phyloP scores from a whole-genome alignment of 2,888 invertebrate species.

The Hirtodrosophila duncani region DNA sequence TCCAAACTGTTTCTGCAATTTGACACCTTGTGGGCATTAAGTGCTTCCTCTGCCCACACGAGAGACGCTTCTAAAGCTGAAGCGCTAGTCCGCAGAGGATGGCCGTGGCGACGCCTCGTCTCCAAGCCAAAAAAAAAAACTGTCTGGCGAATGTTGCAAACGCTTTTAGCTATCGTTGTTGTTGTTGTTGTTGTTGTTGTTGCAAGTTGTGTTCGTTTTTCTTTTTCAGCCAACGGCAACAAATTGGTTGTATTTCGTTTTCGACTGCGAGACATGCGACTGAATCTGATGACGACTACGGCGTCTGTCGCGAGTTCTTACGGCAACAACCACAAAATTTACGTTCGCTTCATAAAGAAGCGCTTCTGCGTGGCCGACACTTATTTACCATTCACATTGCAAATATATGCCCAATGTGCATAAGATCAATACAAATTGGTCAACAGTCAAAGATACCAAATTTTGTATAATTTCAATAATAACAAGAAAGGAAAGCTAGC shows the following conservation, averaged over 20 bases:
- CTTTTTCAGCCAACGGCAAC: slow-evolving; percentile 45
- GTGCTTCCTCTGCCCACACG: slow-evolving; percentile 77
- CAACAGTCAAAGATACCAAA: too few relatives aligned
- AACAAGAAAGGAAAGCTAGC: too few relatives aligned
- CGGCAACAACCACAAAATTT: too few relatives aligned
- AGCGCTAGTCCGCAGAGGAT: slow-evolving; percentile 11
- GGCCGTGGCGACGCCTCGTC: slow-evolving; percentile 61
- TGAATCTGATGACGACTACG: slow-evolving; percentile 43
- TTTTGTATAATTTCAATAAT: too few relatives aligned
- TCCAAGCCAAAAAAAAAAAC: slow-evolving; percentile 46
- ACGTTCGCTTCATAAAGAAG: too few relatives aligned
- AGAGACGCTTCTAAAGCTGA: neutral
- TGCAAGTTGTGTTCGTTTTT: too few relatives aligned
- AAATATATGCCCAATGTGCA: too few relatives aligned
- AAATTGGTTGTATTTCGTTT: slow-evolving; percentile 71
- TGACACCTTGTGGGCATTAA: slow-evolving; percentile 78
- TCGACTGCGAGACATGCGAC: slow-evolving; percentile 51
- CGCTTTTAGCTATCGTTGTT: slow-evolving; percentile 2
- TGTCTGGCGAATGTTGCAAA: slow-evolving; percentile 33
- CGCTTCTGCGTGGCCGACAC: too few relatives aligned
- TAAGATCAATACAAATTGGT: too few relatives aligned
- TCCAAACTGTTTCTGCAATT: slow-evolving; percentile 59
- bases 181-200: slow-evolving; percentile 17
- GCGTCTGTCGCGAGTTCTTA: too few relatives aligned
- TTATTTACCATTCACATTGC: too few relatives aligned